Evolutionary conservation across 2,888 invertebrate species (phyloP), one percentile per base, ranked within the genome.

Genomic region (Oeneis ivallda): DNA sequence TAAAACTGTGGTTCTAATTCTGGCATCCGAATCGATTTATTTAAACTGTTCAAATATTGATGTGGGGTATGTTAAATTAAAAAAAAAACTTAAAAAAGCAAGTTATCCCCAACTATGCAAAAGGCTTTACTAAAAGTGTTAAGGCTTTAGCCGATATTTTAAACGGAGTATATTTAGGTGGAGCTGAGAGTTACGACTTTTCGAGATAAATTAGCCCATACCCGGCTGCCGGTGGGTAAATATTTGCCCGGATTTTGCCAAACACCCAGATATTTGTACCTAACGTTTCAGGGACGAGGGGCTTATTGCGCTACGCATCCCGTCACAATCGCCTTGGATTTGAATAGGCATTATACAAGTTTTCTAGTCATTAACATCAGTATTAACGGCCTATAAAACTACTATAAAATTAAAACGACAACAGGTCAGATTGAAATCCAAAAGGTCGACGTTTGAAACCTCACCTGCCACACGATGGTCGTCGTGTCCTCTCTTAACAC

Each of bases 131-230:
- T 52, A 39, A 19, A 56, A 56, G 17, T 19, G 41, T 41, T 56
- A 41, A 60, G 60, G 49, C 65, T 63, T 50, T 17, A 49, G 54
- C 65, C 60, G 60, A 65, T 67, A 67, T 67, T 69, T 64, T 54
- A 62, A 59, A 60, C 54, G 64, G 64, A 62, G 62, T 60, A 54
- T 64, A 64, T 69, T 60, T 59, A 60, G 50, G 54, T 54, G 62
- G 49, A 62, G 67, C 59, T 47, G 47, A 59, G 49, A 62, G 67
- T 56, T 47, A 39, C 58, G 54, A 67, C 62, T 59, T 64, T 67
- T 64, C 64, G 65, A 69, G 64, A 69, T 69, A 67, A 64, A 69
- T 69, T 67, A 65, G 64, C 62, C 67, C 45, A 65, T 60, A 62
- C 65, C 59, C 64, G 59, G 59, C 56, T 47, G 60, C 57, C 64